Evolutionary conservation across 2,888 invertebrate genomes (phyloP).

Genomic region (Drosophila yooni): DNA sequence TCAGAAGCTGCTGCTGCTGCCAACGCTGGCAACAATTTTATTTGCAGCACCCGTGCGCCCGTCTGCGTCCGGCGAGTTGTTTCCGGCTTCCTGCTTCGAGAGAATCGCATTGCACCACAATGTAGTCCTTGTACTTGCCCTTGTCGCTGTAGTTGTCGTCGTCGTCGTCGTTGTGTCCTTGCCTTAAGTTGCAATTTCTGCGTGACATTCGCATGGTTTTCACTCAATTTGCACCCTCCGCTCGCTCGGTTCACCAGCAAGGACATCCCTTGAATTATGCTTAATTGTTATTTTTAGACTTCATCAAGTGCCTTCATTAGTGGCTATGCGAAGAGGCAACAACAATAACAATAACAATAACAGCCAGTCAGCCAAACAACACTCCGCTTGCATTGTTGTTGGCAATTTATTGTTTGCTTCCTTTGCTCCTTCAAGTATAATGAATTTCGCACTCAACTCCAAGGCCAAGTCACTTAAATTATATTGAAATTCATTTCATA

Average conservation of each 20-base stretch:
- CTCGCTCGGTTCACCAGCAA: conserved; percentile 10
- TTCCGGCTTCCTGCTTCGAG: conserved; percentile 34
- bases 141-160: conserved; percentile 6
- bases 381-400: conserved; percentile 9
- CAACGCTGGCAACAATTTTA: conserved; percentile 51
- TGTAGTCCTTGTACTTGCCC: conserved; percentile 33
- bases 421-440: not conserved
- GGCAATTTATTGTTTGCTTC: conserved; percentile 19
- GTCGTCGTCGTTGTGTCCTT: conserved; percentile 23
- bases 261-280: conserved; percentile 32
- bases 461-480: conserved; percentile 47
- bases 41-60: conserved; percentile 20
- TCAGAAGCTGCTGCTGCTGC: conserved; percentile 7
- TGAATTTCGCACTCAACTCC: conserved; percentile 14
- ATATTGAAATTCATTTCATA: conserved; percentile 69
- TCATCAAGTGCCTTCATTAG: conserved; percentile 55
- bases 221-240: conserved; percentile 46
- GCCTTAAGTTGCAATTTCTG: conserved; percentile 39
- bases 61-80: conserved; percentile 8
- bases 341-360: not conserved
- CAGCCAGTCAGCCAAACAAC: conserved; percentile 2
- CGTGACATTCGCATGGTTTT: conserved; percentile 37
- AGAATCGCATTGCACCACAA: conserved; percentile 32
- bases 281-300: conserved; percentile 38
- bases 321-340: conserved; percentile 10